Conservation (phyloP, 2,113 vertebrate genomes). For the Ictalurus furcatus region DNA sequence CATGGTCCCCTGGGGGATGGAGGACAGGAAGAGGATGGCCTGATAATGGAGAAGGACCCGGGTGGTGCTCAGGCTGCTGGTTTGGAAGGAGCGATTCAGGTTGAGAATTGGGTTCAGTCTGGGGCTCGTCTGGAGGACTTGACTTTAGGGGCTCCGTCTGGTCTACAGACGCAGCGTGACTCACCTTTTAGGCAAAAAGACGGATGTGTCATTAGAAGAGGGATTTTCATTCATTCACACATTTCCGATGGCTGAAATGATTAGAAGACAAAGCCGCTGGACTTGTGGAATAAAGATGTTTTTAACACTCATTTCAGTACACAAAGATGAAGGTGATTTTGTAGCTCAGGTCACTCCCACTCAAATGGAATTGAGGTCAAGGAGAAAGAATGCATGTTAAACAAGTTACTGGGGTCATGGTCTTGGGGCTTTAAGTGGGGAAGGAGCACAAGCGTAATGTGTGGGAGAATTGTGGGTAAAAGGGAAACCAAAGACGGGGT, state of each 20-base stretch:
- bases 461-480: background rate
- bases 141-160: constrained; percentile 49
- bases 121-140: constrained; percentile 39
- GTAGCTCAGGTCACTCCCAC: background rate
- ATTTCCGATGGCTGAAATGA: background rate
- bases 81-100: constrained; percentile 1
- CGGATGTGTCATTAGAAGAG: background rate
- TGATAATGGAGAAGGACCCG: background rate
- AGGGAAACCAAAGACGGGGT: background rate
- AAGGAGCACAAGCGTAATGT: background rate
- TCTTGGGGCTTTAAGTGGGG: background rate
- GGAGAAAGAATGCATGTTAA: background rate
- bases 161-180: constrained; percentile 52
- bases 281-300: background rate
- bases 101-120: background rate
- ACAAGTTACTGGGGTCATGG: background rate
- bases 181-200: constrained; percentile 60
- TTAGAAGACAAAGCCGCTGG: background rate
- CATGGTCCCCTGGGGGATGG: constrained; percentile 43
- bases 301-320: background rate
- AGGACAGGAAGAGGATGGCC: constrained; percentile 11
- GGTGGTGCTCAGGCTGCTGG: background rate
- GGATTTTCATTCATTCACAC: no score
- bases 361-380: background rate
- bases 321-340: background rate